Conservation (phyloP, 1,140 invertebrate genomes). For the Neodiprion pinetum region DNA sequence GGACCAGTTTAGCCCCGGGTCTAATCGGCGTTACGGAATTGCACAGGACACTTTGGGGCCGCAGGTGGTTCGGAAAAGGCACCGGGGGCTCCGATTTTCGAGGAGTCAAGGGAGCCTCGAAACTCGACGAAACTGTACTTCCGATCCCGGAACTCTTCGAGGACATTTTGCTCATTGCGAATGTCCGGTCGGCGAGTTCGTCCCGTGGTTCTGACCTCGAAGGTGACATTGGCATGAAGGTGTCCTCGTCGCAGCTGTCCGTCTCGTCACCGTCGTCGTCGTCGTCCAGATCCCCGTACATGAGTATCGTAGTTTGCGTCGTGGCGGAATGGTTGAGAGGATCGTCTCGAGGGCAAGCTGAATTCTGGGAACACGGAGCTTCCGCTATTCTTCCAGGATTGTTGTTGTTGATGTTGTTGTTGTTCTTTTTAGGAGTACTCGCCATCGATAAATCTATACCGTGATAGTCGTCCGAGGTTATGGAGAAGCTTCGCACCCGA, state of each 20-base stretch:
- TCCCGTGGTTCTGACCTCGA: background rate
- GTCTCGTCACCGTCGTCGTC: constrained; percentile 40
- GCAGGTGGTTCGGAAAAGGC: constrained; percentile 14
- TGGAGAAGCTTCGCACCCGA: constrained; percentile 41
- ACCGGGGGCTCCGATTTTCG: background rate
- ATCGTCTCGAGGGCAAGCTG: background rate
- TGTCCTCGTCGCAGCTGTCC: constrained; percentile 43
- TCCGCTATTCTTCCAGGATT: too few species aligned
- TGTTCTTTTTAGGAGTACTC: constrained; percentile 34
- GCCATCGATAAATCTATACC: constrained; percentile 41
- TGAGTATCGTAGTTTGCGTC: constrained; percentile 30
- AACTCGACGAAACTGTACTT: background rate
- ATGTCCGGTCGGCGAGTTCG: background rate
- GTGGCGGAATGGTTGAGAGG: constrained; percentile 27
- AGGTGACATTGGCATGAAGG: constrained; percentile 22
- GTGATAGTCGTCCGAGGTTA: constrained; percentile 50
- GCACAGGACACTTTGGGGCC: constrained; percentile 12
- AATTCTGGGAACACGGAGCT: too few species aligned
- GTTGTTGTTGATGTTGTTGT: constrained; percentile 22
- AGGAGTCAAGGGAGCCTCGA: constrained; percentile 9
- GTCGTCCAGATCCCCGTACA: constrained; percentile 42
- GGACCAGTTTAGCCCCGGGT: constrained; percentile 11
- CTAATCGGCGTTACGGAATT: background rate
- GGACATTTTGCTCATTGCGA: background rate
- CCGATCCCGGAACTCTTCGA: background rate